Conservation (phyloP, 1,140 invertebrate species). For the Lepidurus couesii region DNA sequence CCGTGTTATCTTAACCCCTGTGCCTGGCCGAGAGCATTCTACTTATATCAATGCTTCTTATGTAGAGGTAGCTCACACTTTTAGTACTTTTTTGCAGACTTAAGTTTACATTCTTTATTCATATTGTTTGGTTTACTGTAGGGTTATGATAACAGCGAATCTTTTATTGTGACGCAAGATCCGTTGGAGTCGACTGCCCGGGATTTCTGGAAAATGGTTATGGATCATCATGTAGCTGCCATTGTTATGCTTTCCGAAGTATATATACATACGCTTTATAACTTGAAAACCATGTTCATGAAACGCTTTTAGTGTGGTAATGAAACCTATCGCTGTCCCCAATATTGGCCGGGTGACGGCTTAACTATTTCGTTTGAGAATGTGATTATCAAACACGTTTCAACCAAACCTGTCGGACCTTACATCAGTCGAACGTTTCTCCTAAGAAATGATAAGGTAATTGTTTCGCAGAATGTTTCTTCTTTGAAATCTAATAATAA, state of each 20-base stretch:
- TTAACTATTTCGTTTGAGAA: constrained; percentile 74
- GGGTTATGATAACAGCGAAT: constrained; percentile 85
- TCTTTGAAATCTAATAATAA: constrained; percentile 25
- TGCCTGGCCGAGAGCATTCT: constrained; percentile 76
- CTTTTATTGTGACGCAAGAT: constrained; percentile 93
- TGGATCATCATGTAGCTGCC: constrained; percentile 82
- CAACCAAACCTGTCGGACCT: constrained; percentile 79
- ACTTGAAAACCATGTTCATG: neutral
- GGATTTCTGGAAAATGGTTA: constrained; percentile 96
- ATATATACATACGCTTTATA: constrained; percentile 42
- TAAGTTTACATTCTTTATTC: neutral
- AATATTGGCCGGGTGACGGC: constrained; percentile 81
- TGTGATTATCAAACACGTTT: constrained; percentile 75
- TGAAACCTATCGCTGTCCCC: constrained; percentile 64
- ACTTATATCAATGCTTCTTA: constrained; percentile 97
- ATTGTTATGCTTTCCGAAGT: constrained; percentile 93
- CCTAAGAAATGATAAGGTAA: constrained; percentile 70
- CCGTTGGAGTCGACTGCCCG: constrained; percentile 78
- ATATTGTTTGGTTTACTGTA: constrained; percentile 39
- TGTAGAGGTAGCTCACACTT: constrained; percentile 63
- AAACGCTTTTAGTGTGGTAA: constrained; percentile 40
- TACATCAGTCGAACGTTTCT: constrained; percentile 76
- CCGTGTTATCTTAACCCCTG: constrained; percentile 74
- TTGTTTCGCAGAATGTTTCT: constrained; percentile 31
- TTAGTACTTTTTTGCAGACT: neutral